phyloP scores from a whole-genome alignment of 2,797 vertebrate species.

The Anas georgica region DNA sequence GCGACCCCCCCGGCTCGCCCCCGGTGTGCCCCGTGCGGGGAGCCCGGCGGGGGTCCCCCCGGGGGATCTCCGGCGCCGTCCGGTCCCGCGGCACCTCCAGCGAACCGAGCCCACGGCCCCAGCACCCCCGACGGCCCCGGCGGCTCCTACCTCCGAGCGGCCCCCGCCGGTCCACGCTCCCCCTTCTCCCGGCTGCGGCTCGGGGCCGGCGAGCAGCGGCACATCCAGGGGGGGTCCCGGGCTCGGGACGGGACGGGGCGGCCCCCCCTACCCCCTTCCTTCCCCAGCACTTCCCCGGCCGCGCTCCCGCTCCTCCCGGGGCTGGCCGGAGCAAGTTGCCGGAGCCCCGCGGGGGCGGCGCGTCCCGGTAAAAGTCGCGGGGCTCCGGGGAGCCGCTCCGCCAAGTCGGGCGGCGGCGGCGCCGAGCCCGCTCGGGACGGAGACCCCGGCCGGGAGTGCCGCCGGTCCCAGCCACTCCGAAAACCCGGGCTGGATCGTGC shows the following conservation, averaged over 20 bases:
- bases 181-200: background rate
- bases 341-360: constrained; percentile 7
- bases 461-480: background rate
- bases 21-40: background rate
- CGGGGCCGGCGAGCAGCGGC: background rate
- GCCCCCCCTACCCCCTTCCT: background rate
- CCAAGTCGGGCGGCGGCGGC: constrained; percentile 22
- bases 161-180: background rate
- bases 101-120: too few species aligned
- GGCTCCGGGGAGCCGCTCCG: background rate
- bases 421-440: constrained; percentile 33
- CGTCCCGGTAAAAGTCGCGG: background rate
- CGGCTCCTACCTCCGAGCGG: constrained; percentile 30
- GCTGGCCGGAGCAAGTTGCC: background rate
- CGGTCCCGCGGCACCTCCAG: too few species aligned
- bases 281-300: background rate
- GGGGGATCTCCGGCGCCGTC: background rate
- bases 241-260: background rate
- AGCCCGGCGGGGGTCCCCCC: background rate
- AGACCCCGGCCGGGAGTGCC: constrained; percentile 44
- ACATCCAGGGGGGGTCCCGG: background rate
- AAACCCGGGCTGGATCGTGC: constrained; percentile 49
- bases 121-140: background rate
- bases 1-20: too few species aligned
- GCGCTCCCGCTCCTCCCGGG: background rate